These are phyloP conservation scores for Notospermus geniculatus DNA, from an alignment of 1,140 invertebrate species.

Conservation along the genomic window DNA sequence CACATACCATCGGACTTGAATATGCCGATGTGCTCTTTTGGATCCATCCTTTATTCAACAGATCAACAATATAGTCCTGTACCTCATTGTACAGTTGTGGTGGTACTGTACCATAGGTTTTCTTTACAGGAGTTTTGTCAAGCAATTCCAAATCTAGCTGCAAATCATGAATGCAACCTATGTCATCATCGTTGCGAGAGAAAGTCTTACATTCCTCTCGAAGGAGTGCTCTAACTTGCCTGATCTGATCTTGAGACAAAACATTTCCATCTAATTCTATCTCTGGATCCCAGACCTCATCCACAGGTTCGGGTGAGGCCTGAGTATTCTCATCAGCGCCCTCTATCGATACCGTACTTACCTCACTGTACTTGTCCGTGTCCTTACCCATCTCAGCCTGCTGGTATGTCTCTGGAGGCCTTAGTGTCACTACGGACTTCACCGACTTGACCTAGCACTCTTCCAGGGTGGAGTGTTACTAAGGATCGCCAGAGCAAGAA, in stretches of 20 bases:
- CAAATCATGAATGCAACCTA: conserved; percentile 20
- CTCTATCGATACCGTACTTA: too few species aligned
- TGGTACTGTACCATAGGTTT: conserved; percentile 21
- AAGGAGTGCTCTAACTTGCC: conserved; percentile 9
- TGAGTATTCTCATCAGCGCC: too few species aligned
- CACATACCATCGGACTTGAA: conserved; percentile 19
- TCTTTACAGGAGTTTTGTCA: conserved; percentile 18
- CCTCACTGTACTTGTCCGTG: too few species aligned
- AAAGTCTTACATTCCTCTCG: conserved; percentile 16
- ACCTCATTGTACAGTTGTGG: conserved; percentile 25
- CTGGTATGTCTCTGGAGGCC: too few species aligned
- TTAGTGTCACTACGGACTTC: too few species aligned
- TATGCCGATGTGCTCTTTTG: conserved; percentile 12
- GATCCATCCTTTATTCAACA: conserved; percentile 16
- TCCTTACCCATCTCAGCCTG: too few species aligned
- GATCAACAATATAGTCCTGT: conserved; percentile 21
- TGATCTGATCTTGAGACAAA: conserved; percentile 9
- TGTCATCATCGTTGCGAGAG: conserved; percentile 17
- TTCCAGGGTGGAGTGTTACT: too few species aligned
- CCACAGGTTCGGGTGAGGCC: too few species aligned
- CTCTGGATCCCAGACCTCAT: not conserved
- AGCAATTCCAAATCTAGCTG: conserved; percentile 17
- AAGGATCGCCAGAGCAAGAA: too few species aligned
- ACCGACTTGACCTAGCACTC: too few species aligned
- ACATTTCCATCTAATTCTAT: conserved; percentile 1